Evolutionary conservation across 2,888 invertebrate genomes (phyloP).

Genomic region (Phragmatobia fuliginosa): DNA sequence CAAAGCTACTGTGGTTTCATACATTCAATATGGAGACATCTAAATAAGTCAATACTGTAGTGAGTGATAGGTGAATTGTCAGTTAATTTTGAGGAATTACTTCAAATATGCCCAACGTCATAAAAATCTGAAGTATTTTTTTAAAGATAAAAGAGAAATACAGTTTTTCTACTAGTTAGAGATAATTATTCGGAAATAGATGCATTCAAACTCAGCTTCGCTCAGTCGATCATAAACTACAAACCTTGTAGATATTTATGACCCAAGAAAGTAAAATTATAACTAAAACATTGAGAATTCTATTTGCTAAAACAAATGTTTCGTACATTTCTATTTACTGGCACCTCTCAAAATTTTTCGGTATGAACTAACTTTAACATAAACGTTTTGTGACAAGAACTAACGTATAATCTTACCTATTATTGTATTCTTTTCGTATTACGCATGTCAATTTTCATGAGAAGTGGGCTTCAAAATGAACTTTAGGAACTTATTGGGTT

Average conservation of each 20-base stretch:
- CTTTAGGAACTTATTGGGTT: too few relatives aligned
- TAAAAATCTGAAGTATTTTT: too few relatives aligned
- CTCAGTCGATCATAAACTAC: neutral
- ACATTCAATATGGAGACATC: neutral
- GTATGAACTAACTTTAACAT: neutral
- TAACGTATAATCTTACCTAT: neutral
- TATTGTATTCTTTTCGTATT: neutral
- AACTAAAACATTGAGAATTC: neutral
- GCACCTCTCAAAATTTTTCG: neutral
- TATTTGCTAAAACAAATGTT: neutral
- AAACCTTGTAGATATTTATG: neutral
- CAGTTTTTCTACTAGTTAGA: neutral
- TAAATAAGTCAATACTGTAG: neutral
- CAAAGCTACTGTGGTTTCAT: too few relatives aligned
- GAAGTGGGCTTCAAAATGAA: too few relatives aligned
- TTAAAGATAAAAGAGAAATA: neutral
- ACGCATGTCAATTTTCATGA: neutral
- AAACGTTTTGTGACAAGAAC: neutral
- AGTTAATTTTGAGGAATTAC: too few relatives aligned
- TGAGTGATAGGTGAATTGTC: neutral
- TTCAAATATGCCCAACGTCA: too few relatives aligned
- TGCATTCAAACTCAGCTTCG: neutral
- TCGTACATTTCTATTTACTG: neutral
- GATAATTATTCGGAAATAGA: neutral
- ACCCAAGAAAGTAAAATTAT: neutral